phyloP scores from a whole-genome alignment of 2,888 invertebrate genomes.

The Lepeophtheirus nordmannii region DNA sequence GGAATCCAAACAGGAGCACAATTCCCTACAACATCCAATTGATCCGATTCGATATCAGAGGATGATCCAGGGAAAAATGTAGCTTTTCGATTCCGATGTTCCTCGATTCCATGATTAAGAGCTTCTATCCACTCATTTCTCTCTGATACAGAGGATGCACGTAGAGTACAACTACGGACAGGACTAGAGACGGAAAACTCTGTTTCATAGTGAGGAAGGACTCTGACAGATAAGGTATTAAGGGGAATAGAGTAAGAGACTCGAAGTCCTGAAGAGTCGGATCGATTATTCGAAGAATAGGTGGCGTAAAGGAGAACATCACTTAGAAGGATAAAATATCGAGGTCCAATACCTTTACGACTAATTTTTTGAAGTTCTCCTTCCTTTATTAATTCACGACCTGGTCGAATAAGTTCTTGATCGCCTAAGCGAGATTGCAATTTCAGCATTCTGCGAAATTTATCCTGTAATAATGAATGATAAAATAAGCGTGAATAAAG shows the following conservation, averaged over 20 bases:
- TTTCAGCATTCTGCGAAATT: constrained; percentile 40
- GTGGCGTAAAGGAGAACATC: constrained; percentile 38
- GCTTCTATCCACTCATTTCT: constrained; percentile 40
- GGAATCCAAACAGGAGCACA: constrained; percentile 44
- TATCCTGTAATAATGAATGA: constrained; percentile 35
- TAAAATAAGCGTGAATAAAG: too few relatives aligned
- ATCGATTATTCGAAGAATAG: constrained; percentile 32
- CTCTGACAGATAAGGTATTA: constrained; percentile 40
- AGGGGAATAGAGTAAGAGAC: constrained; percentile 39
- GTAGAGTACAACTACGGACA: constrained; percentile 41
- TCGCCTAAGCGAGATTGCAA: constrained; percentile 38
- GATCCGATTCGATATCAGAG: background rate
- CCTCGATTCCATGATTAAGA: constrained; percentile 38
- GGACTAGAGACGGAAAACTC: constrained; percentile 43
- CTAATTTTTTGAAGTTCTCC: constrained; percentile 49
- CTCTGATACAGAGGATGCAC: constrained; percentile 37
- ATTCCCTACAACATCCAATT: constrained; percentile 13
- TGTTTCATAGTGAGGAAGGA: constrained; percentile 35
- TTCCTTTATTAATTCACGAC: constrained; percentile 45
- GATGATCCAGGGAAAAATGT: constrained; percentile 32
- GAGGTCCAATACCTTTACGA: constrained; percentile 45
- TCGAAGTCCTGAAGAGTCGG: constrained; percentile 30
- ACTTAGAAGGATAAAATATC: constrained; percentile 34
- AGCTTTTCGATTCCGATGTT: constrained; percentile 36
- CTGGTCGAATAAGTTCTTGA: constrained; percentile 41